Evolutionary conservation across 1,140 invertebrate species (phyloP).

Genomic region (Carposina sasakii): DNA sequence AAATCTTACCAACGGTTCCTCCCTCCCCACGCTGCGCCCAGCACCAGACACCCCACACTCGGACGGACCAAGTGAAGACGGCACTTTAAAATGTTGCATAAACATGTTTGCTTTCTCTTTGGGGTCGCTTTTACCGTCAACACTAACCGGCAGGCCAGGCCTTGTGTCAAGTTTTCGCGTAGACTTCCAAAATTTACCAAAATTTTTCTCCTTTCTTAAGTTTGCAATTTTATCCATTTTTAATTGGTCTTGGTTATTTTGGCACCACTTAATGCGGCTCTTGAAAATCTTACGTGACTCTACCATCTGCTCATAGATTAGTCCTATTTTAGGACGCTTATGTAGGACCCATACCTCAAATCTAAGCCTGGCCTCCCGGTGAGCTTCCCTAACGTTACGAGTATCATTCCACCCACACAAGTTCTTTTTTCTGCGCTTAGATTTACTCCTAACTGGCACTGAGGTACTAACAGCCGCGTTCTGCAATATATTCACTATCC

Average conservation of each 20-base stretch:
- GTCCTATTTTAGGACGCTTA: background rate
- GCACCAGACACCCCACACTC: no score
- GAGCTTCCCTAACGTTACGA: background rate
- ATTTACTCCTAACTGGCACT: no score
- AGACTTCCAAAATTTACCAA: background rate
- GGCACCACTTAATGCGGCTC: no score
- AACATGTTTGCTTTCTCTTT: background rate
- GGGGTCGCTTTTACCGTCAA: background rate
- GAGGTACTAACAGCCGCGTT: constrained; percentile 2
- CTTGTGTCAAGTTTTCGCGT: background rate
- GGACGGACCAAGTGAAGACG: background rate
- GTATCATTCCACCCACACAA: constrained; percentile 4
- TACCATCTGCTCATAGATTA: background rate
- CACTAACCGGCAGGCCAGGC: background rate
- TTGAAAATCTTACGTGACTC: background rate
- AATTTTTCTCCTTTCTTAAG: background rate
- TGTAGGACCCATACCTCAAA: background rate
- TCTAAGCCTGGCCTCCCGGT: background rate
- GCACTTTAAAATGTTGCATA: constrained; percentile 2
- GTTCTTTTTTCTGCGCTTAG: background rate
- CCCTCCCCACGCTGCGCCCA: no score
- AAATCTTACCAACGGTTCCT: background rate
- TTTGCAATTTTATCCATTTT: constrained; percentile 5
- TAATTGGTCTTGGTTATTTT: constrained; percentile 3
- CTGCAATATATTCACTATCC: background rate